Evolutionary conservation across 2,797 vertebrate genomes (phyloP), one percentile per base, ranked within the genome.

Genomic region (Malacoraja senta): DNA sequence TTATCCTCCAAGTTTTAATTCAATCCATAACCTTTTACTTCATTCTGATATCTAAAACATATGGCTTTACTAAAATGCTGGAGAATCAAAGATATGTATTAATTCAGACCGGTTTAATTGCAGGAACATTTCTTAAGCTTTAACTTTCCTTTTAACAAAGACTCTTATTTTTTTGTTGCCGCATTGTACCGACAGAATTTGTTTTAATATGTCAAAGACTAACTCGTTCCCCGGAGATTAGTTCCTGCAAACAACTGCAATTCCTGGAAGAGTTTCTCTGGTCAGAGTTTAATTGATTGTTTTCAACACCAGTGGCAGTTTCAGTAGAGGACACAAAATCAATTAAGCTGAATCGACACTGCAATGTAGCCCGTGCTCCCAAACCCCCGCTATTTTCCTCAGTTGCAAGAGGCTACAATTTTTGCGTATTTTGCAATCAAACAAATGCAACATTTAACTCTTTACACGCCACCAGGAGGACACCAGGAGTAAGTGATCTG

Each of bases 251-350:
- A 92, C 35, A 76, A 58, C 26, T 81, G 58, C 77, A 81, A 94
- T 93, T 91, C 95, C 93, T 94, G 90, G 79, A 94, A 94, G 94
- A 95, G 94, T 90, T 92, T 94, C 94, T 93, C 93, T 44, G 94
- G 95, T 95, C 95, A 94, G 94, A 95, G 94, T 93, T 94, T 94
- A 93, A 0, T 1, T 94, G 94, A 95, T 94, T 93, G 93, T 95
- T 92, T 92, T 92, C 90, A 92, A 26, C 71, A 68, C 84, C 84
- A 35, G 61, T 88, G 63, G n/a, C 63, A 92, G 90, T 53, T 92
- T 74, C 90, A 53, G 71, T 74, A 44, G 26, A 92, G 21, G 44
- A 76, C 68, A 74, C 6, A 10, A 92, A 95, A 95, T 95, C 95
- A 95, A 95, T 95, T 95, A 93, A 93, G 91, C 86, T 91, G 32